Conservation (phyloP, 2,113 vertebrate species). For the Fulmarus glacialis region DNA sequence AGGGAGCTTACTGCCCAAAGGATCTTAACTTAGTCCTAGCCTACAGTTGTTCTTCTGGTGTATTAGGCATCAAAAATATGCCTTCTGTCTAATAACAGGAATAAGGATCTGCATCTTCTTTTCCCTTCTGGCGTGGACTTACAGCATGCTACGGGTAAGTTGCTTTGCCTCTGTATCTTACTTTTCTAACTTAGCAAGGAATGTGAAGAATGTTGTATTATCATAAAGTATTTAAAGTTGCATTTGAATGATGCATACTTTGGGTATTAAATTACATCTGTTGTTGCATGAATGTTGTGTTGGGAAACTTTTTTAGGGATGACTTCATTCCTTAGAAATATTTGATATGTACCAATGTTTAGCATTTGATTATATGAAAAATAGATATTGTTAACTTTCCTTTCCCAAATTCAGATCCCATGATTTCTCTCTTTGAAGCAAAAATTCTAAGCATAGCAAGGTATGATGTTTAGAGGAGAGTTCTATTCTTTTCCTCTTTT, state of each 20-base stretch:
- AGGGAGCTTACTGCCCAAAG: not conserved
- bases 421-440: not conserved
- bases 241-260: not conserved
- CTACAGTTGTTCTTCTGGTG: not conserved
- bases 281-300: not conserved
- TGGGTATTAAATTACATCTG: not conserved
- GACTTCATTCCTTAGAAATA: not conserved
- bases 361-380: not conserved
- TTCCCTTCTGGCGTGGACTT: not conserved
- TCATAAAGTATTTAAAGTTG: not conserved
- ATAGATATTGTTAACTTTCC: not conserved
- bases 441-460: not conserved
- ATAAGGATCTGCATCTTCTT: not conserved
- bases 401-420: not conserved
- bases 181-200: not conserved
- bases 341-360: not conserved
- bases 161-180: not conserved
- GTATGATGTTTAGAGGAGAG: not conserved
- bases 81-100: not conserved
- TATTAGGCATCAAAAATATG: not conserved
- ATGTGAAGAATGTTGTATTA: not conserved
- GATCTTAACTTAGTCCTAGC: not conserved
- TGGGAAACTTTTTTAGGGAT: not conserved
- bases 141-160: not conserved
- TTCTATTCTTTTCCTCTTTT: not conserved